Percentiles rank a stretch among this genome's conserved stretches.
phyloP scores from a whole-genome alignment of 2,113 vertebrate species.

The Diadophis punctatus region DNA sequence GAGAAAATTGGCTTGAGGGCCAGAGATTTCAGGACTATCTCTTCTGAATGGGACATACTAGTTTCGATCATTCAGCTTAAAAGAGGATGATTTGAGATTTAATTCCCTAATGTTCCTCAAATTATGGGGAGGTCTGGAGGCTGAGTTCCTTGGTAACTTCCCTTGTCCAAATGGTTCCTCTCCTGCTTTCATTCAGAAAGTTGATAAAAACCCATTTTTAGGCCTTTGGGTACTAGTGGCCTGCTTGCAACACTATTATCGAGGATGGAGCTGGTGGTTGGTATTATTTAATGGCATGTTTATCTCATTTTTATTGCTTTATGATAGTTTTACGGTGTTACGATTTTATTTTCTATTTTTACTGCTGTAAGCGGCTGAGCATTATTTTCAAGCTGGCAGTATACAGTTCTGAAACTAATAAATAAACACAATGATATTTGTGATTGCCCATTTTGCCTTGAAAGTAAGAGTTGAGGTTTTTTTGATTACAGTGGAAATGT shows the following conservation, averaged over 20 bases:
- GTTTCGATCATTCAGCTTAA: neutral
- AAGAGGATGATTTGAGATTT: neutral
- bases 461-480: neutral
- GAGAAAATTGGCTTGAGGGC: neutral
- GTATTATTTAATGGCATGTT: neutral
- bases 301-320: neutral
- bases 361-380: neutral
- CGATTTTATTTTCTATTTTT: neutral
- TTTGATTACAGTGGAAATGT: neutral
- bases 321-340: neutral
- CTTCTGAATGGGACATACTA: neutral
- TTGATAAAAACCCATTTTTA: neutral
- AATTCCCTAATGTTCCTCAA: neutral
- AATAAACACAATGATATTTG: neutral
- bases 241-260: neutral
- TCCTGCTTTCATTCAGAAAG: neutral
- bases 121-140: neutral
- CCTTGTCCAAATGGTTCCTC: neutral
- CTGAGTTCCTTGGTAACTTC: neutral
- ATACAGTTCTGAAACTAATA: neutral
- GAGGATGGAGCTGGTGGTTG: neutral
- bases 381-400: neutral
- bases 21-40: neutral
- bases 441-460: neutral
- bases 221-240: neutral